phyloP scores from a whole-genome alignment of 2,113 vertebrate species.

The Micronisus gabar region DNA sequence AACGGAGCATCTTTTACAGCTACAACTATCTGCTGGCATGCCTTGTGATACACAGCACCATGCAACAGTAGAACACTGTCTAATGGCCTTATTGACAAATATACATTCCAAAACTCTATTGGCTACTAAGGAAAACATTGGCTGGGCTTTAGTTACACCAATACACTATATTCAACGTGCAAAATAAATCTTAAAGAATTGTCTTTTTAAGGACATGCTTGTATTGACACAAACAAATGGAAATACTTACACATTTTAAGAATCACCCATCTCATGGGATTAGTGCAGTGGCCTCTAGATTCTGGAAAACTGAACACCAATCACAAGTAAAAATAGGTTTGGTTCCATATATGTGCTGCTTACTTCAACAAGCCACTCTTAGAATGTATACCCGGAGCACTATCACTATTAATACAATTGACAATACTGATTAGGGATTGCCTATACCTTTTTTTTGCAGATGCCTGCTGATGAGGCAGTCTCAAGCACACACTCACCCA shows the following conservation, averaged over 20 bases:
- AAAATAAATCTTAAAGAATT: not conserved
- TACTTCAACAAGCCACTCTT: not conserved
- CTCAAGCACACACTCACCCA: not conserved
- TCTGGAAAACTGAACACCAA: not conserved
- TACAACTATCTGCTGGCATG: not conserved
- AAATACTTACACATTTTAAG: not conserved
- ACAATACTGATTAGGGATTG: not conserved
- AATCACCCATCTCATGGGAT: not conserved
- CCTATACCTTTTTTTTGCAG: not conserved
- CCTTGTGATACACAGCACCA: not conserved
- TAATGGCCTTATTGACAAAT: not conserved
- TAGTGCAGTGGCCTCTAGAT: not conserved
- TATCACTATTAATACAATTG: not conserved
- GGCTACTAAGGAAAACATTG: not conserved
- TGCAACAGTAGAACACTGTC: not conserved
- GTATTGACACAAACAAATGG: not conserved
- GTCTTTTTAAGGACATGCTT: not conserved
- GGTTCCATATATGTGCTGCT: not conserved
- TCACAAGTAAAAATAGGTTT: not conserved
- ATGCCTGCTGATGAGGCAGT: not conserved
- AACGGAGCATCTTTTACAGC: not conserved
- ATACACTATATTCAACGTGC: not conserved
- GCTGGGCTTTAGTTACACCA: not conserved
- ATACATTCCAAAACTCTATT: not conserved
- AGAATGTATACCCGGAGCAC: not conserved